Percentiles rank a stretch among this genome's conserved stretches.
These are phyloP conservation scores for sheep (Ovis aries) DNA, from an alignment of 2,113 vertebrate genomes.

Conservation along the genomic window DNA sequence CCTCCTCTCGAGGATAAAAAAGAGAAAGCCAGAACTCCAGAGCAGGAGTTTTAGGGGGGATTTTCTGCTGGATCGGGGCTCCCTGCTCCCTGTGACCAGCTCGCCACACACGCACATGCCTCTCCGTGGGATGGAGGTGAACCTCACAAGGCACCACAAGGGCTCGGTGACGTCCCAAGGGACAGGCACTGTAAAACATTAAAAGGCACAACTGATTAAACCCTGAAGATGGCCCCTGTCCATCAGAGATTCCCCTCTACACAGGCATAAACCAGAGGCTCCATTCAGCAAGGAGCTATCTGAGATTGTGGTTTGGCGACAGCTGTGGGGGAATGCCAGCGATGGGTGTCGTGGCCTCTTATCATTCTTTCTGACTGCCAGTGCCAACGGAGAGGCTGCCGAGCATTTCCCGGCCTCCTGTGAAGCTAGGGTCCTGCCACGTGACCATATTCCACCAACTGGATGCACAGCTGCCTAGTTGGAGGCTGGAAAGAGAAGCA, in stretches of 20 bases:
- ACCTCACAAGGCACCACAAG: background rate
- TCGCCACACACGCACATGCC: fast-evolving
- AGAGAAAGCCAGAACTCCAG: background rate
- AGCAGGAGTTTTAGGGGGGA: background rate
- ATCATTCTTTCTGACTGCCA: background rate
- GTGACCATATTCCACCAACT: background rate
- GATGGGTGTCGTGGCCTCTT: background rate
- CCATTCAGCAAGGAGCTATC: background rate
- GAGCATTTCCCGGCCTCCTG: background rate
- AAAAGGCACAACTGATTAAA: background rate
- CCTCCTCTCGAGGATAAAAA: background rate
- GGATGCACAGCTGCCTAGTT: background rate
- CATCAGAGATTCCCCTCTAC: background rate
- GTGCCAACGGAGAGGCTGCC: background rate
- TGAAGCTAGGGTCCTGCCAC: background rate
- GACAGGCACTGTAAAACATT: background rate
- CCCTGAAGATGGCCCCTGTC: background rate
- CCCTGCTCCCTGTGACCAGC: no score
- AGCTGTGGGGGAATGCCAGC: background rate
- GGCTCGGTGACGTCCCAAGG: background rate
- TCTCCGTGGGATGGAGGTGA: background rate
- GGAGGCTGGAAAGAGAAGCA: background rate
- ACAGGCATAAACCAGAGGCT: background rate
- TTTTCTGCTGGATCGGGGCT: background rate
- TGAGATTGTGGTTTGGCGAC: background rate